phyloP scores from a whole-genome alignment of 2,888 invertebrate genomes.

The Cataglyphis altisquamis region DNA sequence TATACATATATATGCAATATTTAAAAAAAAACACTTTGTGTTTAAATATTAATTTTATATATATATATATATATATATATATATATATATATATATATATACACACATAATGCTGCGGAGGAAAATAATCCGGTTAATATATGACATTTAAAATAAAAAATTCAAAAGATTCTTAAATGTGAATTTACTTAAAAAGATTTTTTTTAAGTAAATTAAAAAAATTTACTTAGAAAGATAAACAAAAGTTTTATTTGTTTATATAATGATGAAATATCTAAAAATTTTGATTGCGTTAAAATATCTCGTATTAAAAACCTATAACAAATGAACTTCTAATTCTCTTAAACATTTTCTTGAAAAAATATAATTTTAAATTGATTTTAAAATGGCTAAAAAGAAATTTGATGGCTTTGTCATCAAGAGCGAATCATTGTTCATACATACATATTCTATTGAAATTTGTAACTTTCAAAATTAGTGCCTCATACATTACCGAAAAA shows the following conservation, averaged over 20 bases:
- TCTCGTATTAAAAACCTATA: not conserved
- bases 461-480: conserved; percentile 18
- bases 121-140: no score
- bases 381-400: not conserved
- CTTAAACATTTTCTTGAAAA: not conserved
- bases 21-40: not conserved
- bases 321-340: not conserved
- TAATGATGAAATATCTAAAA: not conserved
- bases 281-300: not conserved
- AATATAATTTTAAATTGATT: not conserved
- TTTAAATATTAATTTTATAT: not conserved
- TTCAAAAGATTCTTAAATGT: not conserved
- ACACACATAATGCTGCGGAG: no score
- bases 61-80: not conserved
- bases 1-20: not conserved
- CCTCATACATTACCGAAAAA: not conserved
- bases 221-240: not conserved
- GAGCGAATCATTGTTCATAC: not conserved
- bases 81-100: no score
- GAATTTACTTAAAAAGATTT: not conserved
- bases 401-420: not conserved
- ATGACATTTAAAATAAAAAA: not conserved
- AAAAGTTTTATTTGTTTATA: not conserved
- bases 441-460: not conserved
- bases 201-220: no score